Base-by-base conservation (phyloP, 2,797 vertebrate species). In the Fratercula arctica region DNA sequence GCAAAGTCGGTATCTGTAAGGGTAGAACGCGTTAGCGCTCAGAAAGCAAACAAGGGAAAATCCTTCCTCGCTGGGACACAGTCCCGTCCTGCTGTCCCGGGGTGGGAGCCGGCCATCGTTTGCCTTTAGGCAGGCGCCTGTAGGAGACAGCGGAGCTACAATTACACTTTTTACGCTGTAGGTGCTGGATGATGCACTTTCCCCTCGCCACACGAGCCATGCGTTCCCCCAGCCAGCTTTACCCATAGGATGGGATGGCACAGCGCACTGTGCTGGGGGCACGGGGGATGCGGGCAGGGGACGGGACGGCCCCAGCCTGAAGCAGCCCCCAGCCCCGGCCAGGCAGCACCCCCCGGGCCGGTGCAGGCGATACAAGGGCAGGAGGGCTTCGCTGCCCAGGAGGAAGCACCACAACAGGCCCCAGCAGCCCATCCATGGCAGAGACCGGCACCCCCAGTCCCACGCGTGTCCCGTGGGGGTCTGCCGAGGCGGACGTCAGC, bases 391-490 rank as follows among this genome's bases (percentile, higher is more conserved):
- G 25, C 31, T 50, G 53, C 10, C 4, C 1, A 19, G 80, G 29
- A 51, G 39, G 28, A 33, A 57, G 33, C 13, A n/a, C 46, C 35
- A 13, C 13, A 17, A n/a, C n/a, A 37, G 39, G 13, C 23, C 26
- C 56, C 57, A 41, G 35, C 54, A 80, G 68, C 54, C 56, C 70
- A 16, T 15, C 35, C 4, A 0, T 0, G 2, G n/a, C 11, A 18
- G n/a, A 31, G n/a, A 64, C 26, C 21, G 1, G 1, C 23, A 35
- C 14, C n/a, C 43, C 43, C 5, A 6, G 6, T 3, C 77, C 73
- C 13, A 37, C 5, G 0, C 3, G 0, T 15, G 51, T 39, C 43
- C 56, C 2, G 0, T 2, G 13, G 8, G 37, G 23, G 4, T 10
- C 31, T 48, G 43, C 26, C 7, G 0, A 50, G 76, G 54, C 0